Evolutionary conservation across 2,888 invertebrate genomes (phyloP).

Genomic region (Drosophila melanosoma): DNA sequence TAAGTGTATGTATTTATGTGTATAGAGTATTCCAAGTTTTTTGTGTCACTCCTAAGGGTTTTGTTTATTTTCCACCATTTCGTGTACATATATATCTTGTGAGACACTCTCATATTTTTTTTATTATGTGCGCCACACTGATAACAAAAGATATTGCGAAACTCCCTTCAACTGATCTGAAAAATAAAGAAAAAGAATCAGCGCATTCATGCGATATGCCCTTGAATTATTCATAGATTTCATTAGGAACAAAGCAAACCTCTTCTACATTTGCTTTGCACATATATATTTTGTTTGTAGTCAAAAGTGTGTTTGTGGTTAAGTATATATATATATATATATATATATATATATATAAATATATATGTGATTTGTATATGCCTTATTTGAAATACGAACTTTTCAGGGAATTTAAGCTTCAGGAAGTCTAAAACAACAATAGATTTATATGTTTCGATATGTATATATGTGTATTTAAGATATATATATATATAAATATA

Average conservation of each 20-base stretch:
- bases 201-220: constrained; percentile 23
- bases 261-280: constrained; percentile 3
- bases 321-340: neutral
- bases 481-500: neutral
- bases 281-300: neutral
- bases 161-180: constrained; percentile 27
- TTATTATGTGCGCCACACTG: constrained; percentile 27
- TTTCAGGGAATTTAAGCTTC: constrained; percentile 30
- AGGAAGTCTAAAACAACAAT: constrained; percentile 27
- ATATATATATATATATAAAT: neutral
- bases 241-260: constrained; percentile 27
- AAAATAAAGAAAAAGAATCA: neutral
- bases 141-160: constrained; percentile 39
- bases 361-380: constrained; percentile 2
- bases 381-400: constrained; percentile 25
- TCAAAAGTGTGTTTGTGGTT: neutral
- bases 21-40: neutral
- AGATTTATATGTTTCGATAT: neutral
- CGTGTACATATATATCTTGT: neutral
- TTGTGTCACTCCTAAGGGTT: neutral
- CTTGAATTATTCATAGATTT: constrained; percentile 65
- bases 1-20: neutral
- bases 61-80: neutral
- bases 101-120: neutral
- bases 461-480: neutral